Evolutionary conservation across 2,113 vertebrate species (phyloP).

Genomic region (Odontophorus gujanensis): DNA sequence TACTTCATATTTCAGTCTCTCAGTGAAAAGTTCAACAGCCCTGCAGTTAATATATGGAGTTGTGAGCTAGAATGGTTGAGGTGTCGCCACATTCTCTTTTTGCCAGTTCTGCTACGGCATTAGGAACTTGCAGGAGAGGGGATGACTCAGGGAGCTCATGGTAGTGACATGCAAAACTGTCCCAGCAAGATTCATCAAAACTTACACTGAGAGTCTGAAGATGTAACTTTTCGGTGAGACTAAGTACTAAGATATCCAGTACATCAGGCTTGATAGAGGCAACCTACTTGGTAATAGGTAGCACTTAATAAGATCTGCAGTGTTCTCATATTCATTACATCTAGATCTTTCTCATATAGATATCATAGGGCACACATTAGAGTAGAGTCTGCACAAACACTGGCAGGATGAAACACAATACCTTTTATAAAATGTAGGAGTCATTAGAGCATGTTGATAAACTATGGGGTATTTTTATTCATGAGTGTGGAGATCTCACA

Average conservation of each 20-base stretch:
- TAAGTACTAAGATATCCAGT: background rate
- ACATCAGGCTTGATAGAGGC: background rate
- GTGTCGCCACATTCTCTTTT: background rate
- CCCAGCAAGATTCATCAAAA: background rate
- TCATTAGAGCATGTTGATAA: background rate
- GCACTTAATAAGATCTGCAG: background rate
- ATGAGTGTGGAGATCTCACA: background rate
- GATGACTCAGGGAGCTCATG: background rate
- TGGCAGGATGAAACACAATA: background rate
- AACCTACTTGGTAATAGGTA: accelerated
- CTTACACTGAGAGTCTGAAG: background rate
- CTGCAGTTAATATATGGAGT: background rate
- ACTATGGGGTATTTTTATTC: background rate
- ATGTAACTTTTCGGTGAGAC: background rate
- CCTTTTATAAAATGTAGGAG: background rate
- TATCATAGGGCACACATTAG: background rate
- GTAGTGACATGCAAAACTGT: background rate
- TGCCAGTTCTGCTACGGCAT: background rate
- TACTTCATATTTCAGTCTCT: background rate
- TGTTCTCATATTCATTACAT: background rate
- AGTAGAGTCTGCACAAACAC: background rate
- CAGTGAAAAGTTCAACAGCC: background rate
- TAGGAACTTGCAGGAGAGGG: background rate
- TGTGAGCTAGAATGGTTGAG: background rate
- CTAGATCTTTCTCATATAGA: background rate